A percentile compares a stretch with the other conserved stretches of the same genome.
phyloP scores from a whole-genome alignment of 2,888 invertebrate species.

The Callyntrura sp. region DNA sequence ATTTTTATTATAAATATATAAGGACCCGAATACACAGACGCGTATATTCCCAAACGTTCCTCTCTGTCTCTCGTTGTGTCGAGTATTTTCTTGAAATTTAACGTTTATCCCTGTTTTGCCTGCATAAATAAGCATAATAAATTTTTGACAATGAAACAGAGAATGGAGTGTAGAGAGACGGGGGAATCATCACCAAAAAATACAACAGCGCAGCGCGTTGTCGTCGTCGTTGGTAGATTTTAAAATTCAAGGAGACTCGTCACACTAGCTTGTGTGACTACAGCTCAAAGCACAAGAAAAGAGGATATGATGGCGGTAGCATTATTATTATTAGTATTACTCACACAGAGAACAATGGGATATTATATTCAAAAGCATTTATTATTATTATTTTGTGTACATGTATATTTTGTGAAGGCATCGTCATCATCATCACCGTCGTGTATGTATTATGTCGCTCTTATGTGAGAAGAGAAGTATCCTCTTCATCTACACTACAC shows the following conservation, averaged over 20 bases:
- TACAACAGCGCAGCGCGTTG: too few relatives aligned
- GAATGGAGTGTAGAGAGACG: conserved; percentile 29
- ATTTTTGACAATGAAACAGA: conserved; percentile 45
- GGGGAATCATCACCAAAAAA: conserved; percentile 41
- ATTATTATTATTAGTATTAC: too few relatives aligned
- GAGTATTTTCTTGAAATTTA: conserved; percentile 49
- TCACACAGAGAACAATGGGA: conserved; percentile 44
- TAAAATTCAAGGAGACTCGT: conserved; percentile 23
- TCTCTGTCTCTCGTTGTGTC: conserved; percentile 3
- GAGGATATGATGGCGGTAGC: conserved; percentile 7
- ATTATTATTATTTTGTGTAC: too few relatives aligned
- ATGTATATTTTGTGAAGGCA: too few relatives aligned
- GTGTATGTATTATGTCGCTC: too few relatives aligned
- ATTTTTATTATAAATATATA: background rate
- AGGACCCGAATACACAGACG: background rate
- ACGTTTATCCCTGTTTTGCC: conserved; percentile 63
- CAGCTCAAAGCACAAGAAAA: background rate
- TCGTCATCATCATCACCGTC: too few relatives aligned
- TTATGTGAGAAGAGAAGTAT: too few relatives aligned
- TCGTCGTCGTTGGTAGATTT: conserved; percentile 46
- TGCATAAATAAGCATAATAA: conserved; percentile 74
- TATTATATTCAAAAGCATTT: too few relatives aligned
- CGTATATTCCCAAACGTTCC: too few relatives aligned
- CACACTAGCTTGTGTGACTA: background rate
- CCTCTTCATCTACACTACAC: conserved; percentile 48